phyloP scores from a whole-genome alignment of 2,888 invertebrate genomes.

The Dasypogon diadema region DNA sequence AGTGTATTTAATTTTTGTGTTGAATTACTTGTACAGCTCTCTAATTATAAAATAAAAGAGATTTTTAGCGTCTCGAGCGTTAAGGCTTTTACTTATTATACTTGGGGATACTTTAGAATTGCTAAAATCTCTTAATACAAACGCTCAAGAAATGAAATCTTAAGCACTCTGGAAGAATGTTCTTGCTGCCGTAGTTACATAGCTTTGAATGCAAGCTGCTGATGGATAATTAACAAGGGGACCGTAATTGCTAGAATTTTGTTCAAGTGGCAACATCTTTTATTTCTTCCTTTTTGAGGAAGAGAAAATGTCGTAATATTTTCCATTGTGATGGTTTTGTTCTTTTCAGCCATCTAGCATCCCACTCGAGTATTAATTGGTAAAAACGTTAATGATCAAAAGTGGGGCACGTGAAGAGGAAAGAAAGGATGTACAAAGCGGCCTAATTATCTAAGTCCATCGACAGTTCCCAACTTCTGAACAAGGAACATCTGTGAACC shows the following conservation, averaged over 20 bases:
- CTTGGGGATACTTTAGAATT: too few relatives aligned
- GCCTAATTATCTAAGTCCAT: slow-evolving; percentile 42
- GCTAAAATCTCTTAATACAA: too few relatives aligned
- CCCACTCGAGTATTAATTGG: not conserved
- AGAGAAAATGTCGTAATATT: not conserved
- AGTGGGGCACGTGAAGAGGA: not conserved
- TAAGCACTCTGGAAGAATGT: too few relatives aligned
- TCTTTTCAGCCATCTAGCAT: not conserved
- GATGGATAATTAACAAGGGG: slow-evolving; percentile 27
- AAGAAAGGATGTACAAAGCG: slow-evolving; percentile 9
- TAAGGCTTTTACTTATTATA: too few relatives aligned
- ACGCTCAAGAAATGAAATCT: too few relatives aligned
- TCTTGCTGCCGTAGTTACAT: not conserved
- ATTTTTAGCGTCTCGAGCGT: too few relatives aligned
- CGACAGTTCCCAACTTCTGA: not conserved
- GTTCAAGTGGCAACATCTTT: not conserved
- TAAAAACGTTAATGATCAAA: not conserved
- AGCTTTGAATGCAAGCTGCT: slow-evolving; percentile 29
- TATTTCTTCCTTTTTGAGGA: not conserved
- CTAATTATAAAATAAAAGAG: too few relatives aligned
- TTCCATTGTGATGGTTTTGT: not conserved
- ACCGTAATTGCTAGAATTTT: slow-evolving; percentile 24
- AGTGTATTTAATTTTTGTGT: too few relatives aligned
- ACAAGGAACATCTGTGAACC: slow-evolving; percentile 45
- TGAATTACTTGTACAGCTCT: too few relatives aligned